Evolutionary conservation across 1,140 invertebrate species (phyloP).

Genomic region (Neoseiulus cucumeris): DNA sequence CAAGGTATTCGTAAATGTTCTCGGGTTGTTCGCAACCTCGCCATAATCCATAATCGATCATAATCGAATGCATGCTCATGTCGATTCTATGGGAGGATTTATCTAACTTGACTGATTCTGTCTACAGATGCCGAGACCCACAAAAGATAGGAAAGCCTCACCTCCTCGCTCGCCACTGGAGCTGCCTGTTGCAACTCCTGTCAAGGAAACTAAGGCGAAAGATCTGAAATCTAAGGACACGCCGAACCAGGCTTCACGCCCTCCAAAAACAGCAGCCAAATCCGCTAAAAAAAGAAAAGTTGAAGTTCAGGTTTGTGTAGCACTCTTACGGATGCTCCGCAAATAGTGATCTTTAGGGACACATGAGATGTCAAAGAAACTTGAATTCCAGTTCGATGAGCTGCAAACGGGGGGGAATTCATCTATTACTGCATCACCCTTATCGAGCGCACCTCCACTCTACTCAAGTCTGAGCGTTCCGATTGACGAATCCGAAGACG

Average conservation of each 20-base stretch:
- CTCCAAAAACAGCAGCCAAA: too few relatives aligned
- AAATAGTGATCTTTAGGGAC: too few relatives aligned
- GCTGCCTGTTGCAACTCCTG: too few relatives aligned
- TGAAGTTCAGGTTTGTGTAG: too few relatives aligned
- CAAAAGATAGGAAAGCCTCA: too few relatives aligned
- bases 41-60: not conserved
- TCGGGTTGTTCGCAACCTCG: not conserved
- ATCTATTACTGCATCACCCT: not conserved
- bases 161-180: too few relatives aligned
- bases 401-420: not conserved
- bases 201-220: too few relatives aligned
- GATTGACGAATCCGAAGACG: constrained; percentile 34
- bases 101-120: not conserved
- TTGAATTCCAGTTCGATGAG: not conserved
- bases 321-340: too few relatives aligned
- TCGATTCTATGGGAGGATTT: not conserved
- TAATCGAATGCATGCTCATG: not conserved
- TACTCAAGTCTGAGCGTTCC: not conserved
- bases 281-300: too few relatives aligned
- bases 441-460: not conserved
- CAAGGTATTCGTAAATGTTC: not conserved
- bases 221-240: too few relatives aligned
- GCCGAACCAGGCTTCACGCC: too few relatives aligned
- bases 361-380: not conserved
- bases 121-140: not conserved